Percentiles rank a stretch among this genome's conserved stretches.
phyloP scores from a whole-genome alignment of 2,797 vertebrate genomes.

The Nannoperca obscura region DNA sequence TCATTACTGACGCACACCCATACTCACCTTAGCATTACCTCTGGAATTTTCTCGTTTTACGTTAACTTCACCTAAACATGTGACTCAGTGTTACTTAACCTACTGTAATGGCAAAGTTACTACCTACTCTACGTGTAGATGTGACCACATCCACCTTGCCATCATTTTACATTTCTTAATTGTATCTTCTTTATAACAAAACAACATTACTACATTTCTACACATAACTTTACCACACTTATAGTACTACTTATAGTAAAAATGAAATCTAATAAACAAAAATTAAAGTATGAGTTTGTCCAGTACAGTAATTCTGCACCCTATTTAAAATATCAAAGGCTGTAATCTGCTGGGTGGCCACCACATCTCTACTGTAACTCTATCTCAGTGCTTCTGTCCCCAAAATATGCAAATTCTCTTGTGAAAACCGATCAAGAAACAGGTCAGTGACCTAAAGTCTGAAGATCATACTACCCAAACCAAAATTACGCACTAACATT shows the following conservation, averaged over 20 bases:
- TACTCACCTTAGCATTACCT: conserved; percentile 54
- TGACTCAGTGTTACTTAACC: neutral
- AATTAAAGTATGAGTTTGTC: neutral
- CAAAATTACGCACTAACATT: conserved; percentile 38
- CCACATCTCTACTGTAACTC: neutral
- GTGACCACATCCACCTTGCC: neutral
- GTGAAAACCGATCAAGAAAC: conserved; percentile 18
- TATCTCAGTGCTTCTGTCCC: neutral
- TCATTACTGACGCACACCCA: conserved; percentile 52
- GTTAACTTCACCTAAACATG: neutral
- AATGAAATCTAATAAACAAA: neutral
- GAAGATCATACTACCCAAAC: conserved; percentile 37
- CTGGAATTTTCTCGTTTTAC: conserved; percentile 35
- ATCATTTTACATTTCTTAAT: neutral
- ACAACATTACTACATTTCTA: neutral
- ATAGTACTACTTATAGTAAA: neutral
- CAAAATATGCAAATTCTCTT: neutral
- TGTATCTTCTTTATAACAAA: neutral
- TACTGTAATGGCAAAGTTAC: neutral
- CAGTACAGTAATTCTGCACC: no score
- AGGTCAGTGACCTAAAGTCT: conserved; percentile 45
- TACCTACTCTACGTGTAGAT: neutral
- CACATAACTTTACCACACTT: no score
- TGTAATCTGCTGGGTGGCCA: no score
- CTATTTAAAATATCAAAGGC: neutral